Conservation (phyloP, 1,140 invertebrate genomes). For the Caenorhabditis latens region DNA sequence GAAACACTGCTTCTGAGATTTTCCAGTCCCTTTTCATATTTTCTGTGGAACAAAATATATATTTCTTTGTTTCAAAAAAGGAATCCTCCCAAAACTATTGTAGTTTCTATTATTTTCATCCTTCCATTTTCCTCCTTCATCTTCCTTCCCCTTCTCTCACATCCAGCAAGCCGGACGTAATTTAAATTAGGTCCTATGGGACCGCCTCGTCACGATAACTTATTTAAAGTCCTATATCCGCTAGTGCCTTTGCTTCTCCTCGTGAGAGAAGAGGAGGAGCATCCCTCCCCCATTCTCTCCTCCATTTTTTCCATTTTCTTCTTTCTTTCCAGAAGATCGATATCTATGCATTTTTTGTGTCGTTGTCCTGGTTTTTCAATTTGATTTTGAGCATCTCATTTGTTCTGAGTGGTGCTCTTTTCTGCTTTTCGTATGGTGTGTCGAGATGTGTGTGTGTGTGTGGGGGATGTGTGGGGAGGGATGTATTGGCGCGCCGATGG, state of each 20-base stretch:
- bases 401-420: constrained; percentile 48
- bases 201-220: constrained; percentile 54
- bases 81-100: too few relatives aligned
- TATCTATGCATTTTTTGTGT: constrained; percentile 36
- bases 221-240: constrained; percentile 52
- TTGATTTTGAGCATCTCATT: constrained; percentile 38
- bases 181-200: constrained; percentile 54
- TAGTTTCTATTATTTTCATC: not conserved
- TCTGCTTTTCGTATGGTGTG: constrained; percentile 15
- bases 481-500: constrained; percentile 23
- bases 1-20: too few relatives aligned
- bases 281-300: too few relatives aligned
- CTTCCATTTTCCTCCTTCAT: constrained; percentile 7
- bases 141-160: constrained; percentile 1
- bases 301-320: not conserved
- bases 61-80: too few relatives aligned
- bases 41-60: too few relatives aligned
- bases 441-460: constrained; percentile 8
- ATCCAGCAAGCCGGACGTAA: constrained; percentile 38
- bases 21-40: too few relatives aligned
- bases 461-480: not conserved
- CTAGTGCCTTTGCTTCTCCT: constrained; percentile 24
- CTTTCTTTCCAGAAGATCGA: constrained; percentile 4
- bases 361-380: constrained; percentile 54
- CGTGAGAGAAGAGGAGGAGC: constrained; percentile 3